Conservation (phyloP, 2,797 vertebrate species). For the Lacerta agilis region DNA sequence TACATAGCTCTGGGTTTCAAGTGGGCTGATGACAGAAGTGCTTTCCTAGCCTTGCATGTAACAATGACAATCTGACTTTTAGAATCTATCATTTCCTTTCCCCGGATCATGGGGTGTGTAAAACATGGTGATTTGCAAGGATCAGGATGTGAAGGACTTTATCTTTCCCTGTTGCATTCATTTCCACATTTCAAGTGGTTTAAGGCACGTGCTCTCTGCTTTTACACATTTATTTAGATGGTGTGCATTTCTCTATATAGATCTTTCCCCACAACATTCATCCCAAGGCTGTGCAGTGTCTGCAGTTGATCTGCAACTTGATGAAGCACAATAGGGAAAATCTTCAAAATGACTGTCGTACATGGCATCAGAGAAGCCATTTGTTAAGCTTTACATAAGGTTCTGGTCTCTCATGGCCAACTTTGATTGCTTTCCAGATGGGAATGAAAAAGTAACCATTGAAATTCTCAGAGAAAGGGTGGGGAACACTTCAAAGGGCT, state of each 20-base stretch:
- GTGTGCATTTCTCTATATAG: not conserved
- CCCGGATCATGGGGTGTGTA: not conserved
- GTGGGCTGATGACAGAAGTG: not conserved
- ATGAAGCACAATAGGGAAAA: not conserved
- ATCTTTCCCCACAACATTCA: not conserved
- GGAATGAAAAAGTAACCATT: constrained; percentile 4
- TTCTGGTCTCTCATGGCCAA: constrained; percentile 4
- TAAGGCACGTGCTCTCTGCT: rapidly evolving
- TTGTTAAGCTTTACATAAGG: constrained; percentile 18
- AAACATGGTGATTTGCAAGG: not conserved
- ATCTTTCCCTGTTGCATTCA: not conserved
- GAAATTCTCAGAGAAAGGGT: not conserved
- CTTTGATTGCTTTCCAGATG: constrained; percentile 29
- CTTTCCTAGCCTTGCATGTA: constrained; percentile 5
- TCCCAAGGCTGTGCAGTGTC: not conserved
- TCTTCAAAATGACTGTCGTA: not conserved
- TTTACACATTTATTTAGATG: not conserved
- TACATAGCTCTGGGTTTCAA: not conserved
- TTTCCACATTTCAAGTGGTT: rapidly evolving
- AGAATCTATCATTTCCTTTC: not conserved
- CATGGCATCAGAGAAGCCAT: constrained; percentile 10
- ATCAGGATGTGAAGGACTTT: constrained; percentile 7
- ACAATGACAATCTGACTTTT: constrained; percentile 8
- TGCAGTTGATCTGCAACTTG: not conserved
- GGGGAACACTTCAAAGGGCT: not conserved